Base-by-base conservation (phyloP, 23 tunicate species). In the Ciona savignyi region DNA sequence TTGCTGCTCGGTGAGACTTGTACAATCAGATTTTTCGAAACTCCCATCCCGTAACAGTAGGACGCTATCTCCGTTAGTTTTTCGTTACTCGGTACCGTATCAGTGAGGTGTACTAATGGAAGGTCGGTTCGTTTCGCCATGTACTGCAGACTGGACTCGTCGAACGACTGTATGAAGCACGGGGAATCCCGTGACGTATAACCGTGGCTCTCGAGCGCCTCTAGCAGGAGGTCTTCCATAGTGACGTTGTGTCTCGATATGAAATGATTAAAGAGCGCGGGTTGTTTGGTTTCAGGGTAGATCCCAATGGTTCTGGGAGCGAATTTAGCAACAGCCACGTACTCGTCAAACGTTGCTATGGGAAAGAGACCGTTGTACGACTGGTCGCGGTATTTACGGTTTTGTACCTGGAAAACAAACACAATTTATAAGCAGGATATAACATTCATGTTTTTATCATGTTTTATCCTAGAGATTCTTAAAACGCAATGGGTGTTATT, bases 281-380 rank as follows among this genome's bases (percentile, higher is more conserved):
- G 95, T 9, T 30, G 32, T 77, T 93, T 93, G 24, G 89, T 81
- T 75, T 93, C 98, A 0, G 98, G 98, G 81, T 93, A 93, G 51
- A 93, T 86, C 23, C 98, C 98, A 60, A 91, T 61, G 1, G 80
- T 80, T 32, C 87, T 65, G 28, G 67, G 27, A 1, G 33, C 32
- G 30, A 70, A 70, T 35, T 86, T 65, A 2, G 98, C 98, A 3
- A 83, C 84, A 0, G 78, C 88, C 27, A 93, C 72, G 70, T 86
- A 86, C 23, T 93, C 93, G 51, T 86, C 93, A 35, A 93, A 93
- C 21, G 84, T 72, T 1, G 93, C 93, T 68, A 93, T 78, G 11
- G 78, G 69, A 51, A 79, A 85, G 63, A 26, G 0, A 0, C 86
- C 91, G 80, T 91, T 85, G 86, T 84, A 91, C 2, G 91, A 80